These are phyloP conservation scores for Thera obeliscata DNA, from an alignment of 2,888 invertebrate genomes.

Conservation along the genomic window DNA sequence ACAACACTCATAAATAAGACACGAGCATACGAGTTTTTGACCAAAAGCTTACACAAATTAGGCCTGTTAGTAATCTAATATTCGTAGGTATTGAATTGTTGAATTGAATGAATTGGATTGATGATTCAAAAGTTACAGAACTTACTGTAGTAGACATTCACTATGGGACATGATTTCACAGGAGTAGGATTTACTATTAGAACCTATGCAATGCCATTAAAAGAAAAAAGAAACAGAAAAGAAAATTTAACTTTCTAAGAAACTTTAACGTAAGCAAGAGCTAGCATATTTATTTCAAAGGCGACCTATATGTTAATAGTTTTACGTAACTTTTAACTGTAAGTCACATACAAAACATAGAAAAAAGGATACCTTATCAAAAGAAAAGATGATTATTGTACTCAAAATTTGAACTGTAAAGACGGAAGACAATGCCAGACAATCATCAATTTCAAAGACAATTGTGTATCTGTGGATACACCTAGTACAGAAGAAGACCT, in stretches of 20 bases:
- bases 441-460: slow-evolving; percentile 9
- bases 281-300: background rate
- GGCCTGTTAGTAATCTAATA: background rate
- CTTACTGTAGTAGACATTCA: no score
- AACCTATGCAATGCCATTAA: no score
- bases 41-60: slow-evolving; percentile 4
- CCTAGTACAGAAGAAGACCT: slow-evolving; percentile 39
- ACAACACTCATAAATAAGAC: slow-evolving; percentile 5
- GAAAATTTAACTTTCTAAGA: background rate
- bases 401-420: slow-evolving; percentile 2
- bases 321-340: slow-evolving; percentile 1
- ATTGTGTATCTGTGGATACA: slow-evolving; percentile 8
- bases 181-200: no score
- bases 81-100: background rate
- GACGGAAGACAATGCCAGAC: background rate
- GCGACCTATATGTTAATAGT: background rate
- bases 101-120: background rate
- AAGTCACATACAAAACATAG: background rate
- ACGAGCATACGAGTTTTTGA: background rate
- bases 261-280: background rate
- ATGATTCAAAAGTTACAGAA: slow-evolving; percentile 1
- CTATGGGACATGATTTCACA: no score
- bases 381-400: slow-evolving; percentile 1
- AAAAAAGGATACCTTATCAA: slow-evolving; percentile 1
- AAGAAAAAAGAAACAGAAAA: no score